Conservation (phyloP, 2,797 vertebrate genomes). For the Oophaga sylvatica region DNA sequence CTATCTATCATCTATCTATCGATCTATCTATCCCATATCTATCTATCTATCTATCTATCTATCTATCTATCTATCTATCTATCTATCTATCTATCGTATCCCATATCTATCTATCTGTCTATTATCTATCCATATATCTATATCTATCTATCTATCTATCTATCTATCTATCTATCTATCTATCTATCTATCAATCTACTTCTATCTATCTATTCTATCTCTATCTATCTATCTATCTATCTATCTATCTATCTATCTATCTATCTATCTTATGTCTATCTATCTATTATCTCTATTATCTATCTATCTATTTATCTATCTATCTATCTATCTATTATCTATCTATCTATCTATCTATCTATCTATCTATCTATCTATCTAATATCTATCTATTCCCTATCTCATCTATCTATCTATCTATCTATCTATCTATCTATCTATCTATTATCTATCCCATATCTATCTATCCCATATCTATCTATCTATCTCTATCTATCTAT, state of each 20-base stretch:
- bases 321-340: neutral
- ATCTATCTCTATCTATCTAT: no score
- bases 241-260: neutral
- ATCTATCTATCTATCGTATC: conserved; percentile 2
- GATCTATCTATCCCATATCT: no score
- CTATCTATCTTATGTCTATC: no score
- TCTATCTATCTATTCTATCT: no score
- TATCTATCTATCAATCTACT: neutral
- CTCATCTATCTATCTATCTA: neutral
- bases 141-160: conserved; percentile 1
- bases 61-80: conserved; percentile 14
- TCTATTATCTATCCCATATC: no score
- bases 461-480: no score
- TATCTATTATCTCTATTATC: conserved; percentile 4
- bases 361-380: neutral
- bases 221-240: conserved; percentile 3
- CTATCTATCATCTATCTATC: neutral
- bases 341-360: neutral
- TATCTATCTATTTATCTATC: neutral
- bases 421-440: neutral
- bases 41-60: conserved; percentile 18
- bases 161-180: neutral
- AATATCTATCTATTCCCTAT: neutral
- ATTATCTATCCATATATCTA: neutral
- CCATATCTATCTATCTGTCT: neutral